Conservation (phyloP, 2,888 invertebrate genomes). For the Tethea ocularis region DNA sequence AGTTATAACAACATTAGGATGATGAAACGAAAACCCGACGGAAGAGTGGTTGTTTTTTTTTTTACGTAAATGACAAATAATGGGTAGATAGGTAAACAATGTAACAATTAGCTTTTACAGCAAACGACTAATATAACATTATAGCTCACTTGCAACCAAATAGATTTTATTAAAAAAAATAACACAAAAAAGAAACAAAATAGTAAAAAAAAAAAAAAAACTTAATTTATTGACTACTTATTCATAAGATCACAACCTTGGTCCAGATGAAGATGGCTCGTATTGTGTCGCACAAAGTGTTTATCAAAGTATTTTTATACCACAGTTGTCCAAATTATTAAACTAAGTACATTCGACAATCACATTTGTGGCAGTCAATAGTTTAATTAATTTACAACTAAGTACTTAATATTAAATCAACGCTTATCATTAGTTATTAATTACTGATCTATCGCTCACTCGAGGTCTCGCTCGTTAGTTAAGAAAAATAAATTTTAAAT, state of each 20-base stretch:
- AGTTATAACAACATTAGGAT: too few species aligned
- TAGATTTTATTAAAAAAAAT: conserved; percentile 10
- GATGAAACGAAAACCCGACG: too few species aligned
- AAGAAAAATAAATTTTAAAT: conserved; percentile 74
- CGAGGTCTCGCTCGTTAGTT: conserved; percentile 55
- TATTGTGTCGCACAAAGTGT: conserved; percentile 50
- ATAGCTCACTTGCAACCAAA: neutral
- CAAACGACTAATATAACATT: conserved; percentile 9
- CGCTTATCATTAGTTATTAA: conserved; percentile 63
- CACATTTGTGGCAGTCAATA: conserved; percentile 59
- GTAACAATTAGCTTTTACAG: neutral
- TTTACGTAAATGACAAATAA: too few species aligned
- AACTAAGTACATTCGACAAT: conserved; percentile 30
- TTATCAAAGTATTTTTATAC: conserved; percentile 52
- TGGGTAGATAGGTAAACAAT: too few species aligned
- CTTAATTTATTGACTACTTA: conserved; percentile 23
- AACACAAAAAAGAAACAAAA: conserved; percentile 13
- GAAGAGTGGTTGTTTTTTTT: too few species aligned
- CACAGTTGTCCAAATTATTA: conserved; percentile 35
- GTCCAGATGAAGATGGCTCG: conserved; percentile 49
- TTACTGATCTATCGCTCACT: conserved; percentile 60
- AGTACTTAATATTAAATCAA: conserved; percentile 66
- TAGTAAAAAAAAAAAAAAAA: conserved; percentile 19
- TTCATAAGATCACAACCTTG: conserved; percentile 58
- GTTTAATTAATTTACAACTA: conserved; percentile 41